Percentiles rank a stretch among this genome's conserved stretches.
Conservation (phyloP, 2,797 vertebrate species). For the Sarcophilus harrisii region DNA sequence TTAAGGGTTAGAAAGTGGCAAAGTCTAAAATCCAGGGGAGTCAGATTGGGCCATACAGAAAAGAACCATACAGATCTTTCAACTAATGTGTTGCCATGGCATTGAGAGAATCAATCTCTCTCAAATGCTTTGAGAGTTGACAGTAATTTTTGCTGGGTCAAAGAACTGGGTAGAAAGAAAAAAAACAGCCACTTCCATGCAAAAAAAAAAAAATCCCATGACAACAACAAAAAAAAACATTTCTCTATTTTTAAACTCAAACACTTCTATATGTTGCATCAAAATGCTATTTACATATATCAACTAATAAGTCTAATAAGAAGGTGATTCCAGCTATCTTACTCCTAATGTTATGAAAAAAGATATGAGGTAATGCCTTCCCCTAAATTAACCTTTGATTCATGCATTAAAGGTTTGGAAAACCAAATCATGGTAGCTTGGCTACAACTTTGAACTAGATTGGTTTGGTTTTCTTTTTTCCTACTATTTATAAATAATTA, state of each 20-base stretch:
- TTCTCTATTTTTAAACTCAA: slow-evolving; percentile 78
- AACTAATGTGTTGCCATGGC: slow-evolving; percentile 87
- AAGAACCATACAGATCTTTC: slow-evolving; percentile 81
- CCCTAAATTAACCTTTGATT: not conserved
- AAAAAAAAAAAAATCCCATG: slow-evolving; percentile 42
- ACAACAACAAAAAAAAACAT: slow-evolving; percentile 65
- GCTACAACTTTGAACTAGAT: not conserved
- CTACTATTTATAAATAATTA: slow-evolving; percentile 14
- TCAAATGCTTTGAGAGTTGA: slow-evolving; percentile 84
- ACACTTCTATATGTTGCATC: slow-evolving; percentile 78
- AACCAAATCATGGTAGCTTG: not conserved
- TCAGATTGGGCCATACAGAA: slow-evolving; percentile 83
- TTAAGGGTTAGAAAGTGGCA: slow-evolving; percentile 88
- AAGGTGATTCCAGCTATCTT: not conserved
- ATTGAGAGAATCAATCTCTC: slow-evolving; percentile 86
- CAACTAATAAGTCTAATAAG: slow-evolving; percentile 54
- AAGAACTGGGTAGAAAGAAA: slow-evolving; percentile 84
- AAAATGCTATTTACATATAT: slow-evolving; percentile 73
- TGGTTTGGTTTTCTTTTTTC: slow-evolving; percentile 8
- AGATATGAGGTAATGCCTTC: not conserved
- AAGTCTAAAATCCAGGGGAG: slow-evolving; percentile 81
- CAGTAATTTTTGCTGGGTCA: slow-evolving; percentile 90
- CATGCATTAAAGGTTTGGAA: not conserved
- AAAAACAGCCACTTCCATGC: slow-evolving; percentile 80
- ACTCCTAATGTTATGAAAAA: not conserved